Conservation (phyloP, 2,888 invertebrate species). For the Ophioninae sp. region DNA sequence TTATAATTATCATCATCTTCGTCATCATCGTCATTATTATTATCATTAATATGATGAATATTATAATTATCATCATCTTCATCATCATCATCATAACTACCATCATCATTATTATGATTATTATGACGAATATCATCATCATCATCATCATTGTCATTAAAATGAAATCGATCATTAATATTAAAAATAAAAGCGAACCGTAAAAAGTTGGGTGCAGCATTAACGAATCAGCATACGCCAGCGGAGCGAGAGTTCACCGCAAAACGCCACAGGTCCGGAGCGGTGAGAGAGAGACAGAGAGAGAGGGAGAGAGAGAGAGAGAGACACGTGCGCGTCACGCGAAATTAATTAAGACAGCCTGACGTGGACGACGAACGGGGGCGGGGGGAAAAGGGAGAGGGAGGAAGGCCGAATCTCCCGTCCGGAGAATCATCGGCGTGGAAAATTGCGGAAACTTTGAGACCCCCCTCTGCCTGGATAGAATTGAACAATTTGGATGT, state of each 20-base stretch:
- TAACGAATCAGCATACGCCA: neutral
- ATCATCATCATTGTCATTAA: neutral
- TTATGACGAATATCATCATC: too few species aligned
- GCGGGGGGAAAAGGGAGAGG: slow-evolving; percentile 15
- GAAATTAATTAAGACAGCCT: slow-evolving; percentile 67
- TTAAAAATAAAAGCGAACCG: slow-evolving; percentile 1
- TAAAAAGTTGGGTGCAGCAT: neutral
- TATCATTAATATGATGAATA: too few species aligned
- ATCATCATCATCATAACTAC: too few species aligned
- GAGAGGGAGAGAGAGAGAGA: slow-evolving; percentile 13
- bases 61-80: neutral
- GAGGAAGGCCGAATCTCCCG: slow-evolving; percentile 53
- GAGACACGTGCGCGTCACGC: slow-evolving; percentile 61
- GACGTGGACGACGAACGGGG: neutral
- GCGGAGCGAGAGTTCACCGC: neutral
- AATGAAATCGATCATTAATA: neutral
- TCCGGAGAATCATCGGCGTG: slow-evolving; percentile 58
- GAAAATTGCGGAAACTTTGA: slow-evolving; percentile 62
- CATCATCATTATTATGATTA: neutral
- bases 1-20: too few species aligned
- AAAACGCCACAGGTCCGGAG: slow-evolving; percentile 3
- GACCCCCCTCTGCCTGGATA: neutral
- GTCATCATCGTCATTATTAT: too few species aligned
- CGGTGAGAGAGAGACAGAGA: neutral
- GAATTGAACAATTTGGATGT: neutral